Evolutionary conservation across 2,888 invertebrate species (phyloP).

Genomic region (Drosophila acutilabella): DNA sequence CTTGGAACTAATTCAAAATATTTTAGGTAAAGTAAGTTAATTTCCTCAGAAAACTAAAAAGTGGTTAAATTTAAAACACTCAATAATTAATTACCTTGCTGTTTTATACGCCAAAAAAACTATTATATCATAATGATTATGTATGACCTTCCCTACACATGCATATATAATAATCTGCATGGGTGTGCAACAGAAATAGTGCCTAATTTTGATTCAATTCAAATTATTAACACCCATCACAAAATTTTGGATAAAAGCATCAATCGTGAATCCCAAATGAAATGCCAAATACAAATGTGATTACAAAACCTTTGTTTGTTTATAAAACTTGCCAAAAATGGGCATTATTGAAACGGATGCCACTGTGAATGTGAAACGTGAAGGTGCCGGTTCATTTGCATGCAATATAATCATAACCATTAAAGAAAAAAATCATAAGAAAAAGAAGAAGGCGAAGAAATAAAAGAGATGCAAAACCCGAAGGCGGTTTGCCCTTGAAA

Average conservation of each 20-base stretch:
- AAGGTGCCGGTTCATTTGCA: slow-evolving; percentile 74
- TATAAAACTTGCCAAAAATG: slow-evolving; percentile 61
- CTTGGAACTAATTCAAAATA: slow-evolving; percentile 1
- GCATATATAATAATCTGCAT: slow-evolving; percentile 18
- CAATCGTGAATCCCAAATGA: slow-evolving; percentile 31
- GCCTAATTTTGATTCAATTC: slow-evolving; percentile 21
- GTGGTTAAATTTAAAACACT: not conserved
- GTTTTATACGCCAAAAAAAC: slow-evolving; percentile 9
- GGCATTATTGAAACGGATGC: slow-evolving; percentile 62
- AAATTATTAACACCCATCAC: slow-evolving; percentile 38
- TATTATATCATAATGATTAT: slow-evolving; percentile 1
- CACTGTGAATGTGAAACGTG: slow-evolving; percentile 57
- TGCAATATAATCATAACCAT: slow-evolving; percentile 22
- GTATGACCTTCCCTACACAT: slow-evolving; percentile 11
- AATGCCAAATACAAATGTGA: slow-evolving; percentile 35
- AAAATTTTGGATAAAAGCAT: slow-evolving; percentile 2
- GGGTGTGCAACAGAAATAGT: slow-evolving; percentile 12
- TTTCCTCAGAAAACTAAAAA: not conserved
- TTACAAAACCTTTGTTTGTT: slow-evolving; percentile 51
- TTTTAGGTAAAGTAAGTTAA: not conserved
- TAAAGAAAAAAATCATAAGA: slow-evolving; percentile 17
- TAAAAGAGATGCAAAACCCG: slow-evolving; percentile 55
- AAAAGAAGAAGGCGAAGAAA: slow-evolving; percentile 7
- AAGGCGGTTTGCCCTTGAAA: slow-evolving; percentile 71
- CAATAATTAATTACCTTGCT: too few species aligned